A percentile compares a stretch with the other conserved stretches of the same genome.
Conservation (phyloP, 2,113 vertebrate species). For the Daubentonia madagascariensis region DNA sequence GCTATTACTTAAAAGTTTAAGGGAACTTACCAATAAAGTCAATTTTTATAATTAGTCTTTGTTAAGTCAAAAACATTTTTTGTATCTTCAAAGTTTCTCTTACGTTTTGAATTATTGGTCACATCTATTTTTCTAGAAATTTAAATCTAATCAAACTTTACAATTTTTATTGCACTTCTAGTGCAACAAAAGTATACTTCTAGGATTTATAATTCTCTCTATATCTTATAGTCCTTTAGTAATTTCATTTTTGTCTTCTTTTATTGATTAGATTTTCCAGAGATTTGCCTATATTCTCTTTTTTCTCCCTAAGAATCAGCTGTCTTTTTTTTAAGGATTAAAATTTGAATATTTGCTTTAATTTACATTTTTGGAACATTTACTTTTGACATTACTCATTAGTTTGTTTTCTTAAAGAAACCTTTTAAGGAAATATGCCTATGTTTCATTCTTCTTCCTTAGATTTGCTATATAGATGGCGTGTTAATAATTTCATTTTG, state of each 20-base stretch:
- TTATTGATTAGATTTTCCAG: conserved; percentile 25
- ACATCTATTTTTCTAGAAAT: conserved; percentile 5
- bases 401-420: conserved; percentile 40
- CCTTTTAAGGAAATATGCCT: background rate
- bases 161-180: background rate
- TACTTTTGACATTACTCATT: conserved; percentile 48
- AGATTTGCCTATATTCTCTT: background rate
- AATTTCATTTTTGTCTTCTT: conserved; percentile 40
- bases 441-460: conserved; percentile 30
- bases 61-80: background rate
- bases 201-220: background rate
- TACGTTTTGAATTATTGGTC: background rate
- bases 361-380: conserved; percentile 58
- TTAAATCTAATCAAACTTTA: conserved; percentile 16
- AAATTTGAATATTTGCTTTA: conserved; percentile 40
- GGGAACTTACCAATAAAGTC: background rate
- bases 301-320: background rate
- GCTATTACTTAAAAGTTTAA: background rate
- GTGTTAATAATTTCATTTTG: conserved; percentile 64
- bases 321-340: conserved; percentile 21
- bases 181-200: background rate
- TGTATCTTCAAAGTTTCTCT: background rate
- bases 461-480: conserved; percentile 12
- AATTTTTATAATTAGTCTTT: background rate
- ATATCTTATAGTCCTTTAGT: background rate